phyloP scores from a whole-genome alignment of 1,140 invertebrate species.

The Wiebesia pumilae region DNA sequence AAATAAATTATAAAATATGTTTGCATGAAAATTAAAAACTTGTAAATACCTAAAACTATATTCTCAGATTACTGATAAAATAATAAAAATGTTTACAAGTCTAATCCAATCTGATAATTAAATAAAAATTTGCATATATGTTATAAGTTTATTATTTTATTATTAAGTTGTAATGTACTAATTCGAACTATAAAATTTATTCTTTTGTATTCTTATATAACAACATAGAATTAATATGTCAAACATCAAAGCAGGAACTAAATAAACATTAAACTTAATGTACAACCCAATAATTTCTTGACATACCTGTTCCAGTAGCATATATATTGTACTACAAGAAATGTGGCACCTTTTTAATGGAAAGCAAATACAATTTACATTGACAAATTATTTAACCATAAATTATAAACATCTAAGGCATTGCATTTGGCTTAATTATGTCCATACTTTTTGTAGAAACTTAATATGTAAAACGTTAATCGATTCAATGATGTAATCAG shows the following conservation, averaged over 20 bases:
- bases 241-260: background rate
- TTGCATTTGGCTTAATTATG: background rate
- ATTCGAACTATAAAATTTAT: no score
- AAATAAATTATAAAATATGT: no score
- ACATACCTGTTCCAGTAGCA: background rate
- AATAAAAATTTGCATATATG: no score
- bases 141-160: no score
- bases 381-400: background rate
- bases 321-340: background rate
- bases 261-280: background rate
- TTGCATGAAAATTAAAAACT: no score
- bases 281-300: background rate
- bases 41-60: no score
- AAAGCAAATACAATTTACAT: background rate
- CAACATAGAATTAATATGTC: background rate
- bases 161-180: no score
- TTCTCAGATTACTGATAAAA: no score
- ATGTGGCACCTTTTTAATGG: background rate
- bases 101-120: no score
- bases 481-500: conserved; percentile 1
- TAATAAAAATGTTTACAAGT: no score
- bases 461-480: background rate
- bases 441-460: background rate
- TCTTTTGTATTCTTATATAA: no score
- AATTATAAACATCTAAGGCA: background rate